Evolutionary conservation across 2,888 invertebrate genomes (phyloP).

Genomic region (Cerceris rybyensis): DNA sequence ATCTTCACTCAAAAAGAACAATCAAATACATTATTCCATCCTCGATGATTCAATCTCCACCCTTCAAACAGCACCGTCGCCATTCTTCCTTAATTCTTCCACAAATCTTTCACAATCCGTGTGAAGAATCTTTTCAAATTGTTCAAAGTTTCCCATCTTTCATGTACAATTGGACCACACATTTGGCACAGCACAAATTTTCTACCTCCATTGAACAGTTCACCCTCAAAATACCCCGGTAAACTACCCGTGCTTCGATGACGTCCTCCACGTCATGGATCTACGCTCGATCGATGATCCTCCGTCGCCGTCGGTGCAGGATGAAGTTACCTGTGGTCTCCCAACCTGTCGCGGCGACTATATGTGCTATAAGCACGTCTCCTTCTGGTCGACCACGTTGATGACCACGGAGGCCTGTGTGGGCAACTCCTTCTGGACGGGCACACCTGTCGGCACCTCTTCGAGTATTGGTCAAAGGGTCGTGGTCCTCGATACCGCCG

Average conservation of each 20-base stretch:
- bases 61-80: too few relatives aligned
- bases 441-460: conserved; percentile 79
- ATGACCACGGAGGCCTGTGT: conserved; percentile 74
- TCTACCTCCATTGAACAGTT: not conserved
- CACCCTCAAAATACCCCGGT: not conserved
- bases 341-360: conserved; percentile 68
- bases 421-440: conserved; percentile 74
- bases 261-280: conserved; percentile 41
- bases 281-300: conserved; percentile 43
- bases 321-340: conserved; percentile 39
- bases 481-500: conserved; percentile 77
- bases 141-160: not conserved
- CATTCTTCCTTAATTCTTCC: too few relatives aligned
- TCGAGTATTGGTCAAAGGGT: conserved; percentile 81
- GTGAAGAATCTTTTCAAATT: not conserved
- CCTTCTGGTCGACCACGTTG: conserved; percentile 76
- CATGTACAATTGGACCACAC: not conserved
- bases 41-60: too few relatives aligned
- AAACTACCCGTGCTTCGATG: conserved; percentile 26
- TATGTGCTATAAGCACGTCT: conserved; percentile 79
- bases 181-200: conserved; percentile 11
- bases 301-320: conserved; percentile 55
- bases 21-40: too few relatives aligned
- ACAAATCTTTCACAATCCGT: conserved; percentile 7
- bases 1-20: too few relatives aligned